Conservation (phyloP, 2,113 vertebrate species). For the Todiramphus saurophagus region DNA sequence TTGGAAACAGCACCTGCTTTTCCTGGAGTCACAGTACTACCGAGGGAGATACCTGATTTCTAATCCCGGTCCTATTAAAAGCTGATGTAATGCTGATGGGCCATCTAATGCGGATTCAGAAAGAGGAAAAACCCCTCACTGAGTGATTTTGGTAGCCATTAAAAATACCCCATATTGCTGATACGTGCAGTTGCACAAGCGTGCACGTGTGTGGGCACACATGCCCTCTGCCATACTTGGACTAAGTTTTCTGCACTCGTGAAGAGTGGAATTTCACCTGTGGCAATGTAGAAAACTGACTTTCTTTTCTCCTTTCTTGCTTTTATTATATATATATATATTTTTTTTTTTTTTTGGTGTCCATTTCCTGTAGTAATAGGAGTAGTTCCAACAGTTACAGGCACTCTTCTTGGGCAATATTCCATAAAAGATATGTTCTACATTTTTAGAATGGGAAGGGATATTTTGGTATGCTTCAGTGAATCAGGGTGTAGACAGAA, state of each 20-base stretch:
- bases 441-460: not conserved
- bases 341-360: not conserved
- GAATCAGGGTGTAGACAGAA: not conserved
- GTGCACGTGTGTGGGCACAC: fast-evolving
- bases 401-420: not conserved
- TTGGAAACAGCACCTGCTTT: slow-evolving; percentile 52
- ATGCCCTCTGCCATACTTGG: not conserved
- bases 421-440: not conserved
- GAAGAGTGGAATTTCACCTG: not conserved
- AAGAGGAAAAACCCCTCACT: not conserved
- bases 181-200: not conserved
- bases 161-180: not conserved
- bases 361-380: not conserved
- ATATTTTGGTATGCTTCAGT: not conserved
- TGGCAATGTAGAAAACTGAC: not conserved
- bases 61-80: slow-evolving; percentile 21
- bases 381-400: not conserved
- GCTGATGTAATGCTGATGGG: not conserved
- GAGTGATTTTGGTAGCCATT: not conserved
- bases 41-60: slow-evolving; percentile 22
- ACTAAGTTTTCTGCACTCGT: not conserved
- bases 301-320: not conserved
- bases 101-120: not conserved
- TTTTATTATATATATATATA: not conserved
- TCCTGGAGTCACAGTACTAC: slow-evolving; percentile 30